A percentile compares a stretch with the other conserved stretches of the same genome.
These are phyloP conservation scores for Drosophila hamatofila DNA, from an alignment of 2,888 invertebrate species.

Conservation along the genomic window DNA sequence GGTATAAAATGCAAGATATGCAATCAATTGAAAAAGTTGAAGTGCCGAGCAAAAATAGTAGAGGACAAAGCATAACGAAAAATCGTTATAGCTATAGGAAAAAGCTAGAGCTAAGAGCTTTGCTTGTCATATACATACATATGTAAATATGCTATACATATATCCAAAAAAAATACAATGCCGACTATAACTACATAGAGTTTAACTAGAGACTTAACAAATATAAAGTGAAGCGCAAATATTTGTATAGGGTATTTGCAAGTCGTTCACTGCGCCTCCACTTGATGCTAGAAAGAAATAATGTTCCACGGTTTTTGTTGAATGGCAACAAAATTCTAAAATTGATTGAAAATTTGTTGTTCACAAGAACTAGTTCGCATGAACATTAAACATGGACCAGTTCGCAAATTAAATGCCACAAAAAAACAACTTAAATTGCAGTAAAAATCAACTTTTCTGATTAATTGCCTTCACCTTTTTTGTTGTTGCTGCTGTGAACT, in stretches of 20 bases:
- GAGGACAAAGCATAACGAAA: too few relatives aligned
- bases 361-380: constrained; percentile 15
- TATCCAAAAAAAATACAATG: too few relatives aligned
- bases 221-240: too few relatives aligned
- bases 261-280: not conserved
- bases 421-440: not conserved
- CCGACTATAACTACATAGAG: too few relatives aligned
- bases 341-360: not conserved
- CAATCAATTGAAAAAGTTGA: too few relatives aligned
- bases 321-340: not conserved
- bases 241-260: not conserved
- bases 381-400: constrained; percentile 4
- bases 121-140: too few relatives aligned
- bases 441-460: constrained; percentile 5
- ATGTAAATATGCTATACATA: too few relatives aligned
- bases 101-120: too few relatives aligned
- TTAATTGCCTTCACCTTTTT: constrained; percentile 17
- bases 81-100: too few relatives aligned
- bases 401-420: not conserved
- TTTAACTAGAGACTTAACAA: too few relatives aligned
- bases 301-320: not conserved
- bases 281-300: rapidly evolving
- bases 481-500: not conserved
- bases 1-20: not conserved
- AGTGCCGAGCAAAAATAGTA: too few relatives aligned